phyloP scores from a whole-genome alignment of 2,797 vertebrate genomes.

The Erethizon dorsatum region DNA sequence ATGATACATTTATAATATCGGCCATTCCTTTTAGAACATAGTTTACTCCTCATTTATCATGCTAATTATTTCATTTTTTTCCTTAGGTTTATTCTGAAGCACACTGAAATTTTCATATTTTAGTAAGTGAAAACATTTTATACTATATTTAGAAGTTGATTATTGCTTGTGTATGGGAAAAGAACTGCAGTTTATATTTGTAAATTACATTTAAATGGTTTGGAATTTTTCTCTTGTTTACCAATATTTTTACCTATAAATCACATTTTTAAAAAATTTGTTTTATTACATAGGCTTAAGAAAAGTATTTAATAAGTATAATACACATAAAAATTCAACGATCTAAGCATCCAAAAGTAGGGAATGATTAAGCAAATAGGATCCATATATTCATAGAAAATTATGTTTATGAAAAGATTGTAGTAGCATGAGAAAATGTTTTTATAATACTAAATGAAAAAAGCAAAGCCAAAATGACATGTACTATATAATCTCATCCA shows the following conservation, averaged over 20 bases:
- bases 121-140: neutral
- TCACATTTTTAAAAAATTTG: neutral
- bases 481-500: neutral
- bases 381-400: conserved; percentile 22
- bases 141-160: neutral
- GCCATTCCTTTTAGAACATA: neutral
- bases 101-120: neutral
- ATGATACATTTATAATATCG: neutral
- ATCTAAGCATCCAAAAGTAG: conserved; percentile 27
- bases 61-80: neutral
- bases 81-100: neutral
- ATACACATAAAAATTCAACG: conserved; percentile 57
- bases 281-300: neutral
- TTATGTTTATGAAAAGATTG: conserved; percentile 39
- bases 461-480: neutral
- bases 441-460: neutral
- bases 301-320: conserved; percentile 46
- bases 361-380: conserved; percentile 5
- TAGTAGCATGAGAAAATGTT: neutral
- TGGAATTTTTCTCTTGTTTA: neutral
- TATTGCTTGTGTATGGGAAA: neutral
- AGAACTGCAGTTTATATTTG: neutral
- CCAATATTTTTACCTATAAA: neutral
- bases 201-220: too few species aligned
- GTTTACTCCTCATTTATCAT: neutral